Percentiles rank a stretch among this genome's conserved stretches.
Conservation (phyloP, 2,113 vertebrate genomes). For the Bubo bubo region DNA sequence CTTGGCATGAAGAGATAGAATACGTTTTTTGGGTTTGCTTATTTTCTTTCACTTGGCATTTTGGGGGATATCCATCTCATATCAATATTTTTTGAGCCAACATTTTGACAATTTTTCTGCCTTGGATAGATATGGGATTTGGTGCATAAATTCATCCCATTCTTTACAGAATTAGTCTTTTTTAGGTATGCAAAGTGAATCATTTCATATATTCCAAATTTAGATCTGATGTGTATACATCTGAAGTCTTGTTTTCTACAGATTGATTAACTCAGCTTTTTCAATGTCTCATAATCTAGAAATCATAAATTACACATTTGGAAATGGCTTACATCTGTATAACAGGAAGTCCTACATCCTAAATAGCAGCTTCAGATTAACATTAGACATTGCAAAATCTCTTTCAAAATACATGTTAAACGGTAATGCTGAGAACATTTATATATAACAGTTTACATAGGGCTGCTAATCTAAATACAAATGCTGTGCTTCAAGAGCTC, state of each 20-base stretch:
- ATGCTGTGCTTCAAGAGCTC: conserved; percentile 39
- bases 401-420: conserved; percentile 50
- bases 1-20: neutral
- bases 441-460: neutral
- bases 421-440: conserved; percentile 2
- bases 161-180: neutral
- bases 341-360: neutral
- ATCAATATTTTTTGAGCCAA: neutral
- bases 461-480: conserved; percentile 69
- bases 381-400: conserved; percentile 32
- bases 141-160: neutral
- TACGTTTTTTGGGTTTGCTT: neutral
- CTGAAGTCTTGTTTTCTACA: neutral
- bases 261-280: neutral
- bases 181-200: neutral
- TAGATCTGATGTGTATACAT: neutral
- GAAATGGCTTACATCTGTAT: neutral
- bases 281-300: neutral
- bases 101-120: neutral
- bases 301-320: neutral
- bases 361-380: conserved; percentile 46
- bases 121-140: neutral
- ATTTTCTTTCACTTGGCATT: neutral
- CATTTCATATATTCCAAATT: neutral
- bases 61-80: neutral